phyloP scores from a whole-genome alignment of 2,888 invertebrate genomes.

The Cremastinae sp. region DNA sequence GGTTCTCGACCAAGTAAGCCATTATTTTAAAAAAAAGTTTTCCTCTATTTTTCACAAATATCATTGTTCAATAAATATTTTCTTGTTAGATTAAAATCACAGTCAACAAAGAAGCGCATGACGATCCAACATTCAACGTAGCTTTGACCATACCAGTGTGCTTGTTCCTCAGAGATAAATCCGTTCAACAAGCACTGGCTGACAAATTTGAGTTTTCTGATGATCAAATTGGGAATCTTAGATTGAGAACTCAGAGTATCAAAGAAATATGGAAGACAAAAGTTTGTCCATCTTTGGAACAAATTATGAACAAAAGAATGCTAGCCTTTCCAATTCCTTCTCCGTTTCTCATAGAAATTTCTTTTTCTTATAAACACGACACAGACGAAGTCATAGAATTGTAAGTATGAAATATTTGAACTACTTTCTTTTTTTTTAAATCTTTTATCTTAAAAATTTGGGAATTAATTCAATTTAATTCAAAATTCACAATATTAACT shows the following conservation, averaged over 20 bases:
- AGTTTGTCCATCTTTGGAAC: slow-evolving; percentile 83
- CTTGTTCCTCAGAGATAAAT: slow-evolving; percentile 85
- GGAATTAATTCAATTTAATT: slow-evolving; percentile 11
- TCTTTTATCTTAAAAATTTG: slow-evolving; percentile 1
- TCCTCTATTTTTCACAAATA: not conserved
- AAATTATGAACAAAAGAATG: slow-evolving; percentile 81
- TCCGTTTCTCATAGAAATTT: slow-evolving; percentile 83
- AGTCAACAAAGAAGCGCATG: slow-evolving; percentile 81
- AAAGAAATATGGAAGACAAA: slow-evolving; percentile 92
- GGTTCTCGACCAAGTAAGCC: slow-evolving; percentile 81
- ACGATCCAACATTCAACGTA: slow-evolving; percentile 85
- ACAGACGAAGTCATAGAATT: slow-evolving; percentile 83
- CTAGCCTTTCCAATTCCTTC: slow-evolving; percentile 82
- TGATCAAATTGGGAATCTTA: slow-evolving; percentile 58
- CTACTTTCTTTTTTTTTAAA: slow-evolving; percentile 7
- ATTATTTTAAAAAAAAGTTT: slow-evolving; percentile 66
- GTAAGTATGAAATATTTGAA: slow-evolving; percentile 74
- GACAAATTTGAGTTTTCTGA: slow-evolving; percentile 81
- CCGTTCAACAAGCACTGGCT: slow-evolving; percentile 83
- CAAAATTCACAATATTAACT: not conserved
- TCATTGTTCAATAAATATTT: slow-evolving; percentile 13
- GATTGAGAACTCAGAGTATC: slow-evolving; percentile 67
- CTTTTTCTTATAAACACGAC: slow-evolving; percentile 81
- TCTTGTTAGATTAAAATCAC: slow-evolving; percentile 64
- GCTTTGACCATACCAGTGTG: slow-evolving; percentile 87